Evolutionary conservation across 1,140 invertebrate genomes (phyloP), one percentile per base, ranked within the genome.

Genomic region (Nasonia vitripennis): DNA sequence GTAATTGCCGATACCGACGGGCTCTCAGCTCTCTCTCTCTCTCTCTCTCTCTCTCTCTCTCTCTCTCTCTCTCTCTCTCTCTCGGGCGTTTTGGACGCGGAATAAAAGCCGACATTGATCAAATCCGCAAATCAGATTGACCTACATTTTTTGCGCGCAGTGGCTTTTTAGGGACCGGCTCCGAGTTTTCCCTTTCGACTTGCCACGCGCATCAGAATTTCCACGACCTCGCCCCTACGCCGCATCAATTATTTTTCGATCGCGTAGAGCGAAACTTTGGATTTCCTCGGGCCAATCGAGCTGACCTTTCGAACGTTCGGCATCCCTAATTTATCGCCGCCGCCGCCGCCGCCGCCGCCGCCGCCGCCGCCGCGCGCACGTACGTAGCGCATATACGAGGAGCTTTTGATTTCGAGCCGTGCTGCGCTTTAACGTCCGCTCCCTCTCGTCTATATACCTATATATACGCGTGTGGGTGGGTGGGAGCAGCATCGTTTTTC

Each of bases 51-150:
- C 2, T 27, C 27, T 27, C 27, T 27, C 6, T 51, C 48, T 51
- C 48, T 51, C 10, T 11, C 2, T 27, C 27, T 27, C 27, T 27
- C 27, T 27, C 27, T 3, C 10, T 51, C 48, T 51, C 48, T 51
- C 10, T 9, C 12, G 17, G 17, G 55, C 55, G 17, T 37, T 45
- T 37, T 31, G 74, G 74, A n/a, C 77, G 48, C 77, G 48, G 34
- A 77, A 77, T 83, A 48, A 83, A 77, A n/a, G 68, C 4, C 14
- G 74, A 12, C 62, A 83, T 83, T 68, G 74, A 78, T 83, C 67
- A 78, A 68, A 68, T 83, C n/a, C 45, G 55, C 67, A 75, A 83
- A 68, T 77, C 7, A 77, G 67, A 77, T 75, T 83, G 77, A 77
- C 51, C 37, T 68, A 83, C n/a, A 17, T 83, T 83, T 71, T 41